A percentile compares a stretch with the other conserved stretches of the same genome.
Evolutionary conservation across 2,113 vertebrate genomes (phyloP).

Genomic region (Halcyon malimbica): DNA sequence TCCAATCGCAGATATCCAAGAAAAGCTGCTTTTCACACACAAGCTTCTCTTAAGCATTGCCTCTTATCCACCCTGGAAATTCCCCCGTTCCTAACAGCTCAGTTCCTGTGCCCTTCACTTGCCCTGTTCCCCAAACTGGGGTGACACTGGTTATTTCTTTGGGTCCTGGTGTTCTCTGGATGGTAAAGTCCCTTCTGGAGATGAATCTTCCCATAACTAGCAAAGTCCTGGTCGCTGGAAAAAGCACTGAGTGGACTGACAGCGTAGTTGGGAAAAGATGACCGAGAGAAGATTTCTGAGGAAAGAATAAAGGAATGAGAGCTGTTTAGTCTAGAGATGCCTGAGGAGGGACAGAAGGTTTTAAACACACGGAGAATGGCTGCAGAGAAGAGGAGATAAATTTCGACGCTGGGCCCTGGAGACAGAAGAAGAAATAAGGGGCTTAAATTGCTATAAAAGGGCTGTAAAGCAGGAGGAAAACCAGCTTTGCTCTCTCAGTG

Average conservation of each 20-base stretch:
- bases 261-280: not conserved
- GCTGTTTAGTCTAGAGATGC: not conserved
- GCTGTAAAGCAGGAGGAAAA: not conserved
- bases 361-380: not conserved
- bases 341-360: not conserved
- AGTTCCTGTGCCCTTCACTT: not conserved
- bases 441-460: not conserved
- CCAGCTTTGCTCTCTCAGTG: not conserved
- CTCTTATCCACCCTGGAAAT: not conserved
- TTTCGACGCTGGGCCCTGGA: not conserved
- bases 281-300: not conserved
- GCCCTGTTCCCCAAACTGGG: not conserved
- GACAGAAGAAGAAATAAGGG: not conserved
- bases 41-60: not conserved
- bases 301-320: not conserved
- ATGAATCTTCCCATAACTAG: not conserved
- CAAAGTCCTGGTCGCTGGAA: not conserved
- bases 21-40: not conserved
- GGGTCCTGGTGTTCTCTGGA: not conserved
- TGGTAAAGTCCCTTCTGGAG: not conserved
- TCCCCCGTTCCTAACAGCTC: not conserved
- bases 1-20: not conserved
- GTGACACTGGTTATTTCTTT: not conserved
- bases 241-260: not conserved
- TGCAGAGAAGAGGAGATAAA: not conserved